A percentile compares a stretch with the other conserved stretches of the same genome.
Conservation (phyloP, 2,113 vertebrate genomes). For the Pedetes capensis region DNA sequence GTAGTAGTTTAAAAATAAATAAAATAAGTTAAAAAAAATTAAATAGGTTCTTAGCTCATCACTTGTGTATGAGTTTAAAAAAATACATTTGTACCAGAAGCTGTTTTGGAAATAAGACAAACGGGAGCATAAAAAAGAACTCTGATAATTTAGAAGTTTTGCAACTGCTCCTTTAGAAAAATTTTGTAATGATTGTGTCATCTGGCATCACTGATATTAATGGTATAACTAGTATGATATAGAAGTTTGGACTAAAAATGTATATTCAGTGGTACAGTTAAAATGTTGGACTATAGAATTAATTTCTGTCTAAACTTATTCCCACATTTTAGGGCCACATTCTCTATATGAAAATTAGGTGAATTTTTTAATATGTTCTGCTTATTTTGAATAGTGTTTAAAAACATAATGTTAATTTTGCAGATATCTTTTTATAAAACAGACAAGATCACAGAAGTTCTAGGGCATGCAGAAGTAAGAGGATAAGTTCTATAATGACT, state of each 20-base stretch:
- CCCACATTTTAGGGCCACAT: neutral
- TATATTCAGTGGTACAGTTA: neutral
- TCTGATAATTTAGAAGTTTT: slow-evolving; percentile 44
- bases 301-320: neutral
- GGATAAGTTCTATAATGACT: slow-evolving; percentile 8
- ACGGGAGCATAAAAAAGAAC: neutral
- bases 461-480: neutral
- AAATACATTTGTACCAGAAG: neutral
- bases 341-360: slow-evolving; percentile 12
- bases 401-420: slow-evolving; percentile 25
- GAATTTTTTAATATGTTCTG: neutral
- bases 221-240: slow-evolving; percentile 12
- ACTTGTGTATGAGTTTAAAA: neutral
- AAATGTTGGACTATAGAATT: neutral
- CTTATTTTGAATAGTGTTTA: slow-evolving; percentile 45
- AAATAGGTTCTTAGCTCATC: slow-evolving; percentile 12
- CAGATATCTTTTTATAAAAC: slow-evolving; percentile 8
- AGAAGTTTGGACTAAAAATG: slow-evolving; percentile 13
- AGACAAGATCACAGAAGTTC: neutral
- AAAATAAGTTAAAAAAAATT: slow-evolving; percentile 42
- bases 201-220: slow-evolving; percentile 30
- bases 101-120: neutral
- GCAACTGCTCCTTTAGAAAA: neutral
- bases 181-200: neutral
- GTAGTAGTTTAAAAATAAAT: slow-evolving; percentile 39